A percentile compares a stretch with the other conserved stretches of the same genome.
phyloP scores from a whole-genome alignment of 2,888 invertebrate species.

The Diplolepis rosae region DNA sequence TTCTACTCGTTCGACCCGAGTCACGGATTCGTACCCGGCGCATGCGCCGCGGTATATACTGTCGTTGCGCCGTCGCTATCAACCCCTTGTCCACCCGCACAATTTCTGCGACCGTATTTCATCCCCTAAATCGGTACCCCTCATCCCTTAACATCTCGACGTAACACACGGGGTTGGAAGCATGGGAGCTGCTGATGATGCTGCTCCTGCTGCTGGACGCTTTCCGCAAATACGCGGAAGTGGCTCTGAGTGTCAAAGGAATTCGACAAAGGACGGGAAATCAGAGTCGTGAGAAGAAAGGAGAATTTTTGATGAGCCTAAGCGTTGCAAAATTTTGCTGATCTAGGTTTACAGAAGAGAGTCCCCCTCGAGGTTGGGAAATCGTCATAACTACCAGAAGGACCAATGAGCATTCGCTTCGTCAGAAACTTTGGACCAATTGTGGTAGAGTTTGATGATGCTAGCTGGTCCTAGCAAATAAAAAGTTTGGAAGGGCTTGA shows the following conservation, averaged over 20 bases:
- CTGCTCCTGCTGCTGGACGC: constrained; percentile 3
- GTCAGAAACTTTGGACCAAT: too few relatives aligned
- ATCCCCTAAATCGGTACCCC: constrained; percentile 69
- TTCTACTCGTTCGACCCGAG: constrained; percentile 68
- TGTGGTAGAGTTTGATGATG: too few relatives aligned
- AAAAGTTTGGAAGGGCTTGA: too few relatives aligned
- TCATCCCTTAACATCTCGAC: constrained; percentile 52
- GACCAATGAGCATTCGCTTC: too few relatives aligned
- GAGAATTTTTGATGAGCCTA: background rate
- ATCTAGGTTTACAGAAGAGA: too few relatives aligned
- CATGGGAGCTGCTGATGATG: background rate
- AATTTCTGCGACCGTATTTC: constrained; percentile 59
- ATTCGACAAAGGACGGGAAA: background rate
- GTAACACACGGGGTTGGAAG: constrained; percentile 44
- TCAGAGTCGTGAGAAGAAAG: background rate
- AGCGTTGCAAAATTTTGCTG: background rate
- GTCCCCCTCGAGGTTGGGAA: too few relatives aligned
- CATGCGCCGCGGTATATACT: constrained; percentile 63
- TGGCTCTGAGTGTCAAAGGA: background rate
- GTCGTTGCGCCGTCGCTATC: constrained; percentile 62
- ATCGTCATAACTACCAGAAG: too few relatives aligned
- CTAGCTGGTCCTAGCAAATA: too few relatives aligned
- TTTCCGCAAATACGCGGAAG: background rate
- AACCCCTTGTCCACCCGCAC: constrained; percentile 43
- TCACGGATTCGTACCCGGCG: constrained; percentile 62